These are phyloP conservation scores for Coleophora flavipennella DNA, from an alignment of 2,888 invertebrate genomes.

Conservation along the genomic window DNA sequence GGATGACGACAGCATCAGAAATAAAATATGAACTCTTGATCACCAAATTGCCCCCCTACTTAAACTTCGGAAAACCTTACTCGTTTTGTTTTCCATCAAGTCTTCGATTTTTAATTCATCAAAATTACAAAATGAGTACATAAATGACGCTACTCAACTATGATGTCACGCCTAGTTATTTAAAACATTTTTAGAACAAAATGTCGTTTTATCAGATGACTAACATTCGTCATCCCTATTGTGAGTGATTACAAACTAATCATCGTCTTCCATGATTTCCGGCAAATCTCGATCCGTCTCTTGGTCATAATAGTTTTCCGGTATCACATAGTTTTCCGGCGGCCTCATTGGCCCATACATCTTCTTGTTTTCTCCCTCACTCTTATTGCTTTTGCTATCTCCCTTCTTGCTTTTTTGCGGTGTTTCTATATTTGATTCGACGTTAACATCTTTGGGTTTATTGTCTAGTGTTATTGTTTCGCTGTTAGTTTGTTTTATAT, in stretches of 20 bases:
- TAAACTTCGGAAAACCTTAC: no score
- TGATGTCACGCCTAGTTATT: no score
- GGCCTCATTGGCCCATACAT: constrained; percentile 64
- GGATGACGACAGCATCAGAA: no score
- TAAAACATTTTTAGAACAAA: no score
- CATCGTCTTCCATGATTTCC: constrained; percentile 49
- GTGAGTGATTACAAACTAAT: not conserved
- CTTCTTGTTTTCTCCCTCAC: constrained; percentile 28
- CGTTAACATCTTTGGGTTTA: constrained; percentile 1
- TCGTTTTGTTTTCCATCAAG: no score
- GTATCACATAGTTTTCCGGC: constrained; percentile 57
- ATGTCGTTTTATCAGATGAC: no score
- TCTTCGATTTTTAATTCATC: no score
- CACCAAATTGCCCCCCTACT: no score
- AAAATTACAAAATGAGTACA: no score
- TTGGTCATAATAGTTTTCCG: constrained; percentile 58
- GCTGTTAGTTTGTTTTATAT: not conserved
- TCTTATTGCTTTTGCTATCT: not conserved
- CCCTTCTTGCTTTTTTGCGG: constrained; percentile 5
- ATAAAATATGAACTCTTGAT: no score
- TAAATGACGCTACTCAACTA: no score
- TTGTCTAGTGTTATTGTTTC: constrained; percentile 11
- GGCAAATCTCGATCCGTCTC: constrained; percentile 57
- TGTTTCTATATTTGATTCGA: not conserved
- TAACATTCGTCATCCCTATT: no score